Conservation (phyloP, 64 coral and sea anemone genomes). For the Montipora sp. region DNA sequence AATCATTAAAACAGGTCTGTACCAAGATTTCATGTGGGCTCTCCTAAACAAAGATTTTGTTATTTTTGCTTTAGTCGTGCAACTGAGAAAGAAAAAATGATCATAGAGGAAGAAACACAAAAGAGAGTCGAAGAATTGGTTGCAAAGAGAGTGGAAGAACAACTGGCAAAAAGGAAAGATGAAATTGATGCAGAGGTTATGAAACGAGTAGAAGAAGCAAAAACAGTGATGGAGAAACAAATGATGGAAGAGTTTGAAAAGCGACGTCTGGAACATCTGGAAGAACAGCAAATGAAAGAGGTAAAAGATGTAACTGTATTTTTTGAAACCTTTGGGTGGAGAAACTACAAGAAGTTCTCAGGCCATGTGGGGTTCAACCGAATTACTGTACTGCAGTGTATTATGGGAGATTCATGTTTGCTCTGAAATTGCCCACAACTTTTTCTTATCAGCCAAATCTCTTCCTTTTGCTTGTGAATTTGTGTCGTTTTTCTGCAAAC, state of each 20-base stretch:
- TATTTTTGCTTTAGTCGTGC: constrained; percentile 72
- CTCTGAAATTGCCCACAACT: not conserved
- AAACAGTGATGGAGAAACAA: constrained; percentile 94
- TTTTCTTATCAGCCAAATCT: not conserved
- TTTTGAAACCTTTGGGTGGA: not conserved
- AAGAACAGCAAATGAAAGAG: constrained; percentile 84
- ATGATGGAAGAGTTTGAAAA: constrained; percentile 99
- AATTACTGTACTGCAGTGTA: no score
- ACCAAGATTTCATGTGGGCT: no score
- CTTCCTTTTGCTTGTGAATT: constrained; percentile 23
- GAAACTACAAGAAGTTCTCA: not conserved
- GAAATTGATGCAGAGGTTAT: constrained; percentile 96
- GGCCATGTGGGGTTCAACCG: not conserved
- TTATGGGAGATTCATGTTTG: not conserved
- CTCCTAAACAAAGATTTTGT: not conserved
- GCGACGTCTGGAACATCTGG: constrained; percentile 82
- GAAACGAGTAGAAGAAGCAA: constrained; percentile 94
- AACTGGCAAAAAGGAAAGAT: constrained; percentile 97
- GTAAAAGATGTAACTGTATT: constrained; percentile 34
- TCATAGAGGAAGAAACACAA: constrained; percentile 97
- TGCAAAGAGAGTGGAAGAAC: constrained; percentile 91
- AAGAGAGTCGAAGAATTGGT: constrained; percentile 97
- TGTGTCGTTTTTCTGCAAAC: constrained; percentile 57
- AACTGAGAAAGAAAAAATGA: constrained; percentile 93
- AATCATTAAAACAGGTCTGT: no score